phyloP scores from a whole-genome alignment of 2,888 invertebrate genomes.

The Drosophila pullipes region DNA sequence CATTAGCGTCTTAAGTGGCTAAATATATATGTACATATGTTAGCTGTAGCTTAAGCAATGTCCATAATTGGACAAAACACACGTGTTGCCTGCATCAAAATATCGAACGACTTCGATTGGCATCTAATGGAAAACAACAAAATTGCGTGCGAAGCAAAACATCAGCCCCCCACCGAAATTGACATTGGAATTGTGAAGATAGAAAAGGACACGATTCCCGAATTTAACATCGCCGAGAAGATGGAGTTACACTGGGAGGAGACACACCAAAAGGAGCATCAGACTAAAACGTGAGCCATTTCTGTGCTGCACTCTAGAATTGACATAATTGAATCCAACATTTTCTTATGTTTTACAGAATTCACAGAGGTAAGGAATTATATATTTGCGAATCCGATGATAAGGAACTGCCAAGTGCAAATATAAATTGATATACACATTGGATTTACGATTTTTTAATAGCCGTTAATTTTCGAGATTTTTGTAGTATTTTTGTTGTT shows the following conservation, averaged over 20 bases:
- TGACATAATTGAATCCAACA: background rate
- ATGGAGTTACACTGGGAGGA: constrained; percentile 34
- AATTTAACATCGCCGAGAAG: constrained; percentile 18
- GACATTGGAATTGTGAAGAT: constrained; percentile 36
- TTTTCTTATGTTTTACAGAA: constrained; percentile 11
- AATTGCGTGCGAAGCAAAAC: background rate
- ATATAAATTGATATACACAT: background rate
- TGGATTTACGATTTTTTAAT: background rate
- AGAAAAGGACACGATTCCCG: constrained; percentile 11
- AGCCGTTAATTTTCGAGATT: background rate
- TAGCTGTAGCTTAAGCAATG: constrained; percentile 11
- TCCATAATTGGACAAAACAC: background rate
- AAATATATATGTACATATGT: background rate
- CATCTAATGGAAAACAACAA: constrained; percentile 24
- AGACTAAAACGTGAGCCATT: constrained; percentile 17
- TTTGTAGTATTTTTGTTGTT: background rate
- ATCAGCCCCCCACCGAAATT: constrained; percentile 11
- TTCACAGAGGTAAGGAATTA: constrained; percentile 26
- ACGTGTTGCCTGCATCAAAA: constrained; percentile 2
- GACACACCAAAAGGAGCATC: constrained; percentile 13
- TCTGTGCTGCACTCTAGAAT: background rate
- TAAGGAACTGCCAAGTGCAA: background rate
- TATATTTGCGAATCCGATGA: background rate
- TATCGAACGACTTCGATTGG: background rate
- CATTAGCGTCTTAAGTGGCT: constrained; percentile 4